Evolutionary conservation across 2,888 invertebrate species (phyloP), one percentile per base, ranked within the genome.

Genomic region (Trypoxylon attenuatum): DNA sequence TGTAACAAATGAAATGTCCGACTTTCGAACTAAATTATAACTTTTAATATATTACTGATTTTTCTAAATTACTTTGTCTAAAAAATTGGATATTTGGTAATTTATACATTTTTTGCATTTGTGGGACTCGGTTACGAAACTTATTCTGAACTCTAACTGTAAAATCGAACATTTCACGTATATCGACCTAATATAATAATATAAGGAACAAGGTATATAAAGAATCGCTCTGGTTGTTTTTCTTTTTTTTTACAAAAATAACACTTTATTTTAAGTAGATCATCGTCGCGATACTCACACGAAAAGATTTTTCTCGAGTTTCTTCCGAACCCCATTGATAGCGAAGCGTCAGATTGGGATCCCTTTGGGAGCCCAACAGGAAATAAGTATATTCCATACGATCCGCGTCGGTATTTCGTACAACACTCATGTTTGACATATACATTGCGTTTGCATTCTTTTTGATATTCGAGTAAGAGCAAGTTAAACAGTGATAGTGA

Each of bases 401-500:
- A n/a, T n/a, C 22, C 1, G 58, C 47, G 45, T 46, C 41, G 29
- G 41, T 39, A 29, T 50, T 58, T 56, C 52, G 53, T 56, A 45
- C 64, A 61, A 63, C 76, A 66, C 51, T 66, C 69, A 63, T 66
- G 58, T 59, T 70, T 62, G 70, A 62, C 73, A 69, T 70, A 60
- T 43, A 38, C 50, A 64, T 57, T 58, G 29, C 29, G 39, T 45
- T 25, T 43, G 42, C 63, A 33, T 53, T 45, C 13, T 38, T 60
- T 42, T 33, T 53, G 16, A 46, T 38, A 69, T 71, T 74, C 68
- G 65, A 74, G 69, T 71, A 77, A 69, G 10, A 50, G 68, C 77
- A 77, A n/a, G 55, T 86, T 84, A 88, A 77, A 88, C 87, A 70
- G 87, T 87, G 81, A 87, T 88, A 66, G 87, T 88, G 76, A 87